These are phyloP conservation scores for Panagrolaimus sp. DNA, from an alignment of 1,140 invertebrate species.

Conservation along the genomic window DNA sequence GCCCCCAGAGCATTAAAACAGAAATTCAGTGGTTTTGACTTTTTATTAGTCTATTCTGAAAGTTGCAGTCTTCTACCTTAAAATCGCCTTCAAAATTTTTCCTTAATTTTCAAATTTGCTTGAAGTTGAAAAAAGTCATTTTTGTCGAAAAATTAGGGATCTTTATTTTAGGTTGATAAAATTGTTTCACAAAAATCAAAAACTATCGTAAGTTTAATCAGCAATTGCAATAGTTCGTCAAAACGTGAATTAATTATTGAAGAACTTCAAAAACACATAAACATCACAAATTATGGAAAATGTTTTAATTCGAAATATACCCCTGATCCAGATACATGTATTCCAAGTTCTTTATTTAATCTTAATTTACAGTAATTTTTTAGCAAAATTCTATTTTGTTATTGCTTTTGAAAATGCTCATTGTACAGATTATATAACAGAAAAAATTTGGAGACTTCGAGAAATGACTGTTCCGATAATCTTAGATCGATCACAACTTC, in stretches of 20 bases:
- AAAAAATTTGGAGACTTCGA: conserved; percentile 39
- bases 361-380: not conserved
- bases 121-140: no score
- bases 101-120: no score
- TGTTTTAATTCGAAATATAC: not conserved
- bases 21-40: no score
- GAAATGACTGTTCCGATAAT: conserved; percentile 30
- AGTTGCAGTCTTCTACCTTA: no score
- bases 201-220: not conserved
- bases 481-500: conserved; percentile 28
- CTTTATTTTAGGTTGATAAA: not conserved
- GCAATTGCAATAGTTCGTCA: not conserved
- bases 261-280: not conserved
- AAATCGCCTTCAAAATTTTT: no score
- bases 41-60: no score
- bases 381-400: conserved; percentile 31
- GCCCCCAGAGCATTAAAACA: no score
- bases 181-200: not conserved
- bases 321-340: not conserved
- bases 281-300: not conserved
- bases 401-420: conserved; percentile 38
- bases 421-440: conserved; percentile 40
- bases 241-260: not conserved
- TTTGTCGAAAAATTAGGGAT: no score
- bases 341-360: not conserved